Conservation (phyloP, 2,888 invertebrate genomes). For the Carterocephalus palaemon region DNA sequence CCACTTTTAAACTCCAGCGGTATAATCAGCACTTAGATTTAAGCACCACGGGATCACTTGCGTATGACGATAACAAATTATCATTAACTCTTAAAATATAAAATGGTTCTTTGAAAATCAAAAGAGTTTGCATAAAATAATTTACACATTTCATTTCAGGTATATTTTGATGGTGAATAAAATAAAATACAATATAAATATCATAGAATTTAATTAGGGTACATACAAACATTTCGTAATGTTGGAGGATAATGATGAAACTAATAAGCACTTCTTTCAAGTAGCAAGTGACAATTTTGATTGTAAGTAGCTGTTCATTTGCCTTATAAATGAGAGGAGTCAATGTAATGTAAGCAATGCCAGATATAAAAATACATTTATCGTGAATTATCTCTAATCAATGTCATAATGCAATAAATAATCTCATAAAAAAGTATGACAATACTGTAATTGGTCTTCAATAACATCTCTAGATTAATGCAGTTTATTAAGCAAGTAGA, state of each 20-base stretch:
- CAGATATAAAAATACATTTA: slow-evolving; percentile 39
- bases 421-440: slow-evolving; percentile 32
- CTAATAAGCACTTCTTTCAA: slow-evolving; percentile 72
- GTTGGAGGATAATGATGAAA: slow-evolving; percentile 75
- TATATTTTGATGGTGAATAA: slow-evolving; percentile 22
- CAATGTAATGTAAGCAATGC: slow-evolving; percentile 35
- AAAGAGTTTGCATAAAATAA: no score
- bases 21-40: no score
- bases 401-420: slow-evolving; percentile 30
- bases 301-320: slow-evolving; percentile 56
- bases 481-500: slow-evolving; percentile 14
- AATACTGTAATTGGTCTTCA: slow-evolving; percentile 36
- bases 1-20: no score
- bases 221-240: slow-evolving; percentile 78
- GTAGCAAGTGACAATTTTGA: slow-evolving; percentile 66
- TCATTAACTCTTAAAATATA: no score
- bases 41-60: no score
- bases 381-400: slow-evolving; percentile 35
- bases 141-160: no score
- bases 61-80: no score
- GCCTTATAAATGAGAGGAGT: slow-evolving; percentile 60
- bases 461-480: slow-evolving; percentile 14
- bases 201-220: slow-evolving; percentile 78
- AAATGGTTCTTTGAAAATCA: no score
- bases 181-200: slow-evolving; percentile 62